Conservation (phyloP, 1,140 invertebrate species). For the Monochamus saltuarius region DNA sequence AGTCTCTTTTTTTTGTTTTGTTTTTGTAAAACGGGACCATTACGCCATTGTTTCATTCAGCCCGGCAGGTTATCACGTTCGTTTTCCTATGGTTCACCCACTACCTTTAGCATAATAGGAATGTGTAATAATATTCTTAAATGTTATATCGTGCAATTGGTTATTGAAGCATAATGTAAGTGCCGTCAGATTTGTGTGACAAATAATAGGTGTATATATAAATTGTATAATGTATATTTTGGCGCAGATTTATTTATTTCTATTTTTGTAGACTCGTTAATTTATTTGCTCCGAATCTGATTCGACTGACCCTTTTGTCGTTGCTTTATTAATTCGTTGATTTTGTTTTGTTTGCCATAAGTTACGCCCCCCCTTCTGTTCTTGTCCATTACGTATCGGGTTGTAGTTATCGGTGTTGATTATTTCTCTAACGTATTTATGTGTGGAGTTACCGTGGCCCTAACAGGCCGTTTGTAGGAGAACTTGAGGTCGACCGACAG, state of each 20-base stretch:
- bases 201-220: conserved; percentile 37
- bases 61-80: neutral
- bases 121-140: conserved; percentile 2
- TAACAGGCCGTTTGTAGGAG: no score
- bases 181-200: conserved; percentile 41
- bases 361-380: neutral
- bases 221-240: conserved; percentile 26
- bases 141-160: conserved; percentile 29
- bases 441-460: no score
- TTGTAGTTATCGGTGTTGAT: no score
- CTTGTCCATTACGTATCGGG: no score
- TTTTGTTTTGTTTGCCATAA: conserved; percentile 12
- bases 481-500: no score
- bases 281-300: conserved; percentile 12
- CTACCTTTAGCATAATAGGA: neutral
- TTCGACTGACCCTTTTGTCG: conserved; percentile 17
- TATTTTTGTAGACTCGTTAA: neutral
- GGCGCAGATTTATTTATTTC: conserved; percentile 24
- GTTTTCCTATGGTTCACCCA: neutral
- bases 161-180: conserved; percentile 32
- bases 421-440: no score
- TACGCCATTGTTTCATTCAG: neutral
- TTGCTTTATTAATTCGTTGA: conserved; percentile 11
- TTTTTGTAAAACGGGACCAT: conserved; percentile 25
- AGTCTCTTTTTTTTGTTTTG: conserved; percentile 1